Percentiles rank a stretch among this genome's conserved stretches.
Evolutionary conservation across 2,797 vertebrate genomes (phyloP).

Genomic region (Florisuga fusca): DNA sequence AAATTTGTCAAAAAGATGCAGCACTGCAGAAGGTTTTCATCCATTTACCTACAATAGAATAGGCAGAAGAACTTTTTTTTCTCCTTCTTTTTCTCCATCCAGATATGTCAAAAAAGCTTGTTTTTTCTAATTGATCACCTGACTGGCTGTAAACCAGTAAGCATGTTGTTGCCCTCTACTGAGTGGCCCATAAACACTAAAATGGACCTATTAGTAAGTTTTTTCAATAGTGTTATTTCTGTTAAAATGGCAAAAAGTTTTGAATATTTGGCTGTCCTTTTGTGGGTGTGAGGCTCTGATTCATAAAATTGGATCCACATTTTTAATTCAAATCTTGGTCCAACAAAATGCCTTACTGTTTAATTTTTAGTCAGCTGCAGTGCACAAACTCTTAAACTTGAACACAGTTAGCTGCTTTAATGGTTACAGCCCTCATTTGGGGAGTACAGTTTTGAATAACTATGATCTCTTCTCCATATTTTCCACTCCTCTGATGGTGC

Average conservation of each 20-base stretch:
- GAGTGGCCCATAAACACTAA: background rate
- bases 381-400: background rate
- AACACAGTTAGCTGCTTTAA: background rate
- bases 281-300: background rate
- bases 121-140: background rate
- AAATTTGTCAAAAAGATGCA: background rate
- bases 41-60: background rate
- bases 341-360: background rate
- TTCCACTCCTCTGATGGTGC: background rate
- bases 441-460: background rate
- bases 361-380: background rate
- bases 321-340: background rate
- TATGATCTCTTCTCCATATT: background rate
- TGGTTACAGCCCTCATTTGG: background rate
- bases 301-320: background rate
- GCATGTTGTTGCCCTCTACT: background rate
- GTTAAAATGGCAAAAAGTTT: background rate
- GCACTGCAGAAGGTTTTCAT: background rate
- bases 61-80: background rate
- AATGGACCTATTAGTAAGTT: background rate
- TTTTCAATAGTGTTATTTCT: background rate
- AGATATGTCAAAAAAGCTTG: accelerated
- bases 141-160: background rate
- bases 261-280: background rate
- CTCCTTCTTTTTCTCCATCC: background rate